Percentiles rank a stretch among this genome's conserved stretches.
These are phyloP conservation scores for Muscicapa comitata DNA, from an alignment of 2,797 vertebrate genomes.

Conservation along the genomic window DNA sequence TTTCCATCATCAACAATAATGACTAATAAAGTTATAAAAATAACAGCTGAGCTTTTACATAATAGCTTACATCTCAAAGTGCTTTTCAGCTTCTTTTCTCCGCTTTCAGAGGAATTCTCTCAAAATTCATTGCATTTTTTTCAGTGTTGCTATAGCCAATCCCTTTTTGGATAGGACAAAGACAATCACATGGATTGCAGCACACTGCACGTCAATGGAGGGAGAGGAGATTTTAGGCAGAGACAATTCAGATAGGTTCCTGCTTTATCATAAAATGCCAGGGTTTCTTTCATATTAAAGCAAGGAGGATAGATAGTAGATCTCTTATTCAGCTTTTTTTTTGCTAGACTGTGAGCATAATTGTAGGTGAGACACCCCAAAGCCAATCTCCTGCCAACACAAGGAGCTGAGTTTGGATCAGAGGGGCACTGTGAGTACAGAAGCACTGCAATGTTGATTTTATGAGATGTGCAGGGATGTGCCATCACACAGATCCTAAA, in stretches of 20 bases:
- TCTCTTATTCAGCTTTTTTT: background rate
- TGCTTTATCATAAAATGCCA: background rate
- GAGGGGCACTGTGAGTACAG: background rate
- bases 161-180: background rate
- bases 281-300: background rate
- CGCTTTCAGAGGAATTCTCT: background rate
- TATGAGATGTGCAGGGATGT: background rate
- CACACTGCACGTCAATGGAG: background rate
- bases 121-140: background rate
- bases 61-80: background rate
- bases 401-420: background rate
- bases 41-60: background rate
- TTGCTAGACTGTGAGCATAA: background rate
- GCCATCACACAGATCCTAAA: fast-evolving
- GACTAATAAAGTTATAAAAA: constrained; percentile 16
- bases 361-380: background rate
- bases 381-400: background rate
- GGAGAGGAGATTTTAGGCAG: background rate
- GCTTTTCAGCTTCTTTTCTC: background rate
- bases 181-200: background rate
- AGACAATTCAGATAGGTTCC: background rate
- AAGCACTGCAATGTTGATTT: background rate
- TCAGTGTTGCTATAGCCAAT: background rate
- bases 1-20: constrained; percentile 16
- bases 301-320: background rate